Conservation (phyloP, 2,113 vertebrate genomes). For the Hoplias malabaricus region DNA sequence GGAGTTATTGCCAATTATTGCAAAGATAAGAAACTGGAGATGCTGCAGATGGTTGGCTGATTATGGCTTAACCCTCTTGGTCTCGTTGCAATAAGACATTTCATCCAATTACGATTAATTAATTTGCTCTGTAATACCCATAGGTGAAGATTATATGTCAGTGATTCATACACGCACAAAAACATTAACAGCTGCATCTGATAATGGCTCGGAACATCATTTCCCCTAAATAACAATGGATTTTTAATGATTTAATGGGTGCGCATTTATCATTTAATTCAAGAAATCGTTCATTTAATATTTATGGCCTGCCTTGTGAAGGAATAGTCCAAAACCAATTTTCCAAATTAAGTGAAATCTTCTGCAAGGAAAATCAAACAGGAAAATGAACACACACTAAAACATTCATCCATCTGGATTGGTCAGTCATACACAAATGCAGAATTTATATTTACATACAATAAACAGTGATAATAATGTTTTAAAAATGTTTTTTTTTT, state of each 20-base stretch:
- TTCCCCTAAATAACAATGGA: background rate
- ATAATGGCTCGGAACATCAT: slow-evolving; percentile 3
- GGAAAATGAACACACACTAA: no score
- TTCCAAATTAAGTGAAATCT: no score
- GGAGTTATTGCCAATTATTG: slow-evolving; percentile 48
- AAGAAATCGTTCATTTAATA: background rate
- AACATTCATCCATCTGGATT: no score
- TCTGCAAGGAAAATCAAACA: no score
- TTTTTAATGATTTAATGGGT: slow-evolving; percentile 1
- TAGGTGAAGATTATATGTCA: background rate
- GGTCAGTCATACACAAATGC: no score
- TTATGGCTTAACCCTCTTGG: slow-evolving; percentile 13
- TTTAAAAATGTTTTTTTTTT: background rate
- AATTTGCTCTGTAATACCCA: background rate
- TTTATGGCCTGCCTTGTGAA: background rate
- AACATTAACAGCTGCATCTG: background rate
- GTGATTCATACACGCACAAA: background rate
- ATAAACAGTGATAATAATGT: background rate
- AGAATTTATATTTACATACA: no score
- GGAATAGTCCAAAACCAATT: background rate
- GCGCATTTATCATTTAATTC: background rate
- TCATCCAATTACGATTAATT: background rate
- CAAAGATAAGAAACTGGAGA: slow-evolving; percentile 51
- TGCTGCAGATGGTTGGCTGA: slow-evolving; percentile 47
- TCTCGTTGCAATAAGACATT: background rate